Base-by-base conservation (phyloP, 2,113 vertebrate species). In the Labeo rohita region DNA sequence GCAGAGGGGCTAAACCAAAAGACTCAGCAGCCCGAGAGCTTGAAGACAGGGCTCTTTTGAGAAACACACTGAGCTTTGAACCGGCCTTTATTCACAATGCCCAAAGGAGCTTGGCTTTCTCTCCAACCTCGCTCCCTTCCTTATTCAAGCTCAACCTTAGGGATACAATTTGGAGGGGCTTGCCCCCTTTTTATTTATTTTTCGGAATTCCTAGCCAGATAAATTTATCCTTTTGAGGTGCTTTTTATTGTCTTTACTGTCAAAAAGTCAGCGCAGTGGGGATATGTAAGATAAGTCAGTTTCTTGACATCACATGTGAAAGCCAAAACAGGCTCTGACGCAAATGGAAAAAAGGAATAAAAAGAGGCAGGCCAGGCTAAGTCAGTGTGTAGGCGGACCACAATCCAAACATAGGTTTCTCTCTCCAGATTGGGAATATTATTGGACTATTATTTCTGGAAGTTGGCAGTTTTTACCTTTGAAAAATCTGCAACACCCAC, bases 51-150 rank as follows among this genome's bases (percentile, higher is more conserved):
- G 39, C 36, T 50, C 84, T 81, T 56, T 50, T 34, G 74, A 84
- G 84, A 85, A 85, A 59, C 13, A 76, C 15, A 80, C 76, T 43
- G 80, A 87, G 73, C 80, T 87, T 82, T 87, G 87, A 89, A 86
- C 61, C 47, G 28, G 45, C 50, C 75, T 87, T 86, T 82, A 85
- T 68, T 85, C 65, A 68, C 65, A 80, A 85, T 85, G 6, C 75
- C 80, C 84, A 54, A 56, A 70, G 63, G 56, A 88, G 34, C 16
- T 47, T 15, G 10, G 63, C n/a, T 59, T 83, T 70, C 65, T 43
- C 68, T 63, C 66, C 18, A 39, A 50, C 47, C 28, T 28, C 34
- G 23, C 75, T 56, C 54, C 34, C 23, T 72, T 83, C 12, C 50
- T 47, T 65, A 68, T 56, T 34, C 10, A 52, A 59, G 68, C 28